Base-by-base conservation (phyloP, 2,113 vertebrate species). In the Megaceryle torquata region DNA sequence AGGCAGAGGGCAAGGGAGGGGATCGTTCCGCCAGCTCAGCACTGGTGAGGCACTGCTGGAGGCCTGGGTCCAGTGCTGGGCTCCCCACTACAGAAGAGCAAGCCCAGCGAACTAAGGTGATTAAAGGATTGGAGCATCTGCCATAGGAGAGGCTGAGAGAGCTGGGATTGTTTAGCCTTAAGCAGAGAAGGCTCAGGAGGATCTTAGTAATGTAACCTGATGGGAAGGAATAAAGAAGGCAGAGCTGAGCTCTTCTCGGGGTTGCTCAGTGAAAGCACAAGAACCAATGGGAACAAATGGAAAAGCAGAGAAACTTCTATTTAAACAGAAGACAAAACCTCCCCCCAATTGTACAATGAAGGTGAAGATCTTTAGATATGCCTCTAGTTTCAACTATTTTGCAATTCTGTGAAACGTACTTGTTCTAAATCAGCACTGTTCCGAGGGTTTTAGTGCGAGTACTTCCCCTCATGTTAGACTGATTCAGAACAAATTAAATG, bases 61-160 rank as follows among this genome's bases (percentile, higher is more conserved):
- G 70, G n/a, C 70, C 65, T 92, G 63, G 33, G 46, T 21, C 76
- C 56, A 51, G 25, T 24, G 56, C 84, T 63, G 71, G 29, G 76
- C 57, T 89, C 51, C 39, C 35, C 48, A 35, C 51, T 24, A 5
- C 48, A 80, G 21, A 15, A 25, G 24, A 72, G 4, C 35, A 19
- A 31, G 78, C 56, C 88, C 91, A 88, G 20, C 0, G 0, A 70
- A 29, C 50, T 89, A 92, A 92, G 54, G 64, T 57, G 86, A 95
- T 82, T 90, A 89, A 95, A 72, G 56, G 82, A 92, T 74, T 87
- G 82, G 17, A 87, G 86, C 86, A 93, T 79, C 75, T 90, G 91
- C 65, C 15, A 6, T 15, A 29, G 7, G 25, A 89, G 50, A 60
- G 39, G 59, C 69, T 50, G 68, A 84, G 68, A 70, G 77, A 77